Percentiles rank a stretch among this genome's conserved stretches.
Conservation (phyloP, 2,888 invertebrate species). For the Heliconius erato region DNA sequence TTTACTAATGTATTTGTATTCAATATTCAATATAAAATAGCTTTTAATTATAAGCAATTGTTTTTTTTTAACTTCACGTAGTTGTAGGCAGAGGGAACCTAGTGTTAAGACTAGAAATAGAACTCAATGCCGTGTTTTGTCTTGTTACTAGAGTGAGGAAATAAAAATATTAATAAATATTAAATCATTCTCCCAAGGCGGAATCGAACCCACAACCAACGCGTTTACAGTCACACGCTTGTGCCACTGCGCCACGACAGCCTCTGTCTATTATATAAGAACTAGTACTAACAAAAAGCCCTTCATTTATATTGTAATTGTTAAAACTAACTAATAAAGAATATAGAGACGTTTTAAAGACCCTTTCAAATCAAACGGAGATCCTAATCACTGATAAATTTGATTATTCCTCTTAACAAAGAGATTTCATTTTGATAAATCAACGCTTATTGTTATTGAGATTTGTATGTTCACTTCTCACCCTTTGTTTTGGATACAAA, state of each 20-base stretch:
- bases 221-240: no score
- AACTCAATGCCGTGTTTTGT: no score
- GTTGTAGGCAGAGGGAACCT: no score
- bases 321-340: constrained; percentile 63
- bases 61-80: no score
- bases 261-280: not conserved
- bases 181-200: no score
- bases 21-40: not conserved
- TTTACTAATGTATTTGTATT: not conserved
- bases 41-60: no score
- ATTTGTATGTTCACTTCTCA: constrained; percentile 73
- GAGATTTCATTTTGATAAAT: constrained; percentile 85
- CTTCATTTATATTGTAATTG: constrained; percentile 24
- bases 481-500: constrained; percentile 52
- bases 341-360: constrained; percentile 67
- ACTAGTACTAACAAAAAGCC: not conserved
- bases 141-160: no score
- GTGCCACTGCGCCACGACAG: no score
- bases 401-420: constrained; percentile 80
- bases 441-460: constrained; percentile 77
- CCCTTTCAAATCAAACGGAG: constrained; percentile 77
- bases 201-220: no score
- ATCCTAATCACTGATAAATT: constrained; percentile 84
- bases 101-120: no score
- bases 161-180: no score